Conservation (phyloP, 2,888 invertebrate species). For the Oscheius sp. region DNA sequence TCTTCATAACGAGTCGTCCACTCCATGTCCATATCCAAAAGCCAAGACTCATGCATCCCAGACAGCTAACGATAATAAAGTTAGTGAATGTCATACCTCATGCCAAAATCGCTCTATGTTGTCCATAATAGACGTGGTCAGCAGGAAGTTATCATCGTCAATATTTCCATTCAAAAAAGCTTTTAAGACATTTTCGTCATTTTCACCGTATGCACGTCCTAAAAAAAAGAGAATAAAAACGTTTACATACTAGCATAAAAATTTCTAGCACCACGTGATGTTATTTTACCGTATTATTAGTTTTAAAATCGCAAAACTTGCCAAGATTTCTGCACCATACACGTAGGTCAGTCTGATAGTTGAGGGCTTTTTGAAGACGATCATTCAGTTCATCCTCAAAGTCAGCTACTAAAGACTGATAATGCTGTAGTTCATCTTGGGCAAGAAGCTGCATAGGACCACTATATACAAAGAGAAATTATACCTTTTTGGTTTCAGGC, state of each 20-base stretch:
- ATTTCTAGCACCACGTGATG: no score
- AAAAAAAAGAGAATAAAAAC: no score
- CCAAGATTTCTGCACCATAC: conserved; percentile 11
- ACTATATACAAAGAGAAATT: neutral
- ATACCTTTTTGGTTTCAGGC: conserved; percentile 15
- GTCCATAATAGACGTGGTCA: conserved; percentile 4
- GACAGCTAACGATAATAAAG: conserved; percentile 10
- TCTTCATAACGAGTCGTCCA: conserved; percentile 20
- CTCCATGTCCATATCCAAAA: conserved; percentile 10
- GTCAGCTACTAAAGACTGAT: neutral
- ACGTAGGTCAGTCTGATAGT: conserved; percentile 8
- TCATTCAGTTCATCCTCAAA: conserved; percentile 11
- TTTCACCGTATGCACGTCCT: neutral
- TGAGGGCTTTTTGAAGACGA: neutral
- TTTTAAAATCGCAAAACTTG: neutral
- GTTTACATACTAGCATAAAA: no score
- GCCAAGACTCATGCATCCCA: conserved; percentile 26
- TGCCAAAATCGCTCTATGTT: conserved; percentile 9
- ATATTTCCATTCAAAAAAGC: conserved; percentile 17
- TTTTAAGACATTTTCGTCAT: conserved; percentile 6
- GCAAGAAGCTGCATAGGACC: no score
- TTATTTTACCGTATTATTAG: neutral
- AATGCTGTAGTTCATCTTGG: neutral
- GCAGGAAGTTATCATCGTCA: conserved; percentile 6
- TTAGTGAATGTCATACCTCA: conserved; percentile 6